These are phyloP conservation scores for Drosophila insularis DNA, from an alignment of 1,140 invertebrate species.

Conservation along the genomic window DNA sequence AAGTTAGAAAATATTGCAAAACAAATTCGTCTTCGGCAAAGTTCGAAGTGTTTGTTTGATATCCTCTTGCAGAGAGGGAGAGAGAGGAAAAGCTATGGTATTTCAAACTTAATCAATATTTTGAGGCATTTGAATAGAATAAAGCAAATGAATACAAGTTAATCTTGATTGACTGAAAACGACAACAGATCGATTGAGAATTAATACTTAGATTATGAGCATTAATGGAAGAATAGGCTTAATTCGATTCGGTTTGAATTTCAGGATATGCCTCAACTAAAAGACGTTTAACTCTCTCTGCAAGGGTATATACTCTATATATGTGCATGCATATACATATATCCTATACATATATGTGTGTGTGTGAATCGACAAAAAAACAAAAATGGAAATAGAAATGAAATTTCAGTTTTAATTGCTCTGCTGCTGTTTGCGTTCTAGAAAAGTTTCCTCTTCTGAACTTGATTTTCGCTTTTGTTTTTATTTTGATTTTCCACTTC, in stretches of 20 bases:
- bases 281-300: not conserved
- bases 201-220: too few species aligned
- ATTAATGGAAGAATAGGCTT: too few species aligned
- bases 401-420: not conserved
- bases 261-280: too few species aligned
- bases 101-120: too few species aligned
- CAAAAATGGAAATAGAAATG: not conserved
- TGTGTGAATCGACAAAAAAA: not conserved
- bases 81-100: too few species aligned
- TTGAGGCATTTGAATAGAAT: too few species aligned
- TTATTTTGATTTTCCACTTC: not conserved
- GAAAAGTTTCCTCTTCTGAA: not conserved
- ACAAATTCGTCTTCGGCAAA: not conserved
- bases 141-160: too few species aligned
- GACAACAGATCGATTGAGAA: too few species aligned
- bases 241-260: too few species aligned
- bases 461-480: not conserved
- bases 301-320: not conserved
- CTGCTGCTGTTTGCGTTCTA: slow-evolving; percentile 3
- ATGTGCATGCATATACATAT: not conserved
- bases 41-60: not conserved
- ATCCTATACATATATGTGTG: not conserved
- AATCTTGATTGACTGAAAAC: too few species aligned
- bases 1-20: slow-evolving; percentile 9
- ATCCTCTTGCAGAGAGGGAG: not conserved